These are phyloP conservation scores for Elgaria multicarinata DNA, from an alignment of 2,113 vertebrate genomes.

Conservation along the genomic window DNA sequence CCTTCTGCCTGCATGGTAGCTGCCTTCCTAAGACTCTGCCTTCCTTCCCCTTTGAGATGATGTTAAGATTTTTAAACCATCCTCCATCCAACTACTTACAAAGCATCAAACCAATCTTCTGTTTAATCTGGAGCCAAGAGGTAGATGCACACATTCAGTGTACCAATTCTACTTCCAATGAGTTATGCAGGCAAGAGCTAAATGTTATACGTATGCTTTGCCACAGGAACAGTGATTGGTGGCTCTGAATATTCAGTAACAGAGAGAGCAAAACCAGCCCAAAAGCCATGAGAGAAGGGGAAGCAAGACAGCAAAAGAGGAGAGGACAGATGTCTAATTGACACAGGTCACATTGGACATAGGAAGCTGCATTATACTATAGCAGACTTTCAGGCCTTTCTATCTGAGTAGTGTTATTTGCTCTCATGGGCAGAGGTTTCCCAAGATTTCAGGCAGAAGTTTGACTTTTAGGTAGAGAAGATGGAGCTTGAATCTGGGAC, in stretches of 20 bases:
- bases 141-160: neutral
- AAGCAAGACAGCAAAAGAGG: neutral
- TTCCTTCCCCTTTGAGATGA: neutral
- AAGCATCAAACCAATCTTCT: neutral
- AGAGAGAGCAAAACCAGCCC: neutral
- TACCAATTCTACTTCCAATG: neutral
- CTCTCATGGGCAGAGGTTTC: too few relatives aligned
- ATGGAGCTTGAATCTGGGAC: neutral
- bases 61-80: too few relatives aligned
- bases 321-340: neutral
- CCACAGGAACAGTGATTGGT: neutral
- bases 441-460: neutral
- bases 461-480: neutral
- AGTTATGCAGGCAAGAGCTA: neutral
- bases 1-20: neutral
- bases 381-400: neutral
- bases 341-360: neutral
- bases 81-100: too few relatives aligned
- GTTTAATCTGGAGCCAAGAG: too few relatives aligned
- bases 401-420: neutral
- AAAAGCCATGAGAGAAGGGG: neutral
- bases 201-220: neutral
- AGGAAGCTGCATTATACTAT: neutral
- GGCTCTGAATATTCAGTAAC: neutral
- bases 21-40: neutral